These are phyloP conservation scores for Parthenolecanium corni DNA, from an alignment of 2,888 invertebrate genomes.

Conservation along the genomic window DNA sequence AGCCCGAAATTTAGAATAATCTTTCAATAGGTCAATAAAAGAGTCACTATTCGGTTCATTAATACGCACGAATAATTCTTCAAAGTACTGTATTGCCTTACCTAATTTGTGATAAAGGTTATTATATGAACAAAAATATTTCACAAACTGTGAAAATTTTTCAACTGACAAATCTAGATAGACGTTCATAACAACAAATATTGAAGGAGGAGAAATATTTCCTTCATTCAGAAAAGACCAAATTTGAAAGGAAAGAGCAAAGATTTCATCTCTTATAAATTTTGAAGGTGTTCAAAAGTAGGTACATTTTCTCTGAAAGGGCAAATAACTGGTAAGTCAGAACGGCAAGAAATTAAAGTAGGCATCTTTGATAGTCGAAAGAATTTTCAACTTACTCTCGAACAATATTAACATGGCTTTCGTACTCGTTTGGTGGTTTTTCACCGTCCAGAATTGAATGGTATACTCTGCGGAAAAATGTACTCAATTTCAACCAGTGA, in stretches of 20 bases:
- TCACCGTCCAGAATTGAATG: slow-evolving; percentile 11
- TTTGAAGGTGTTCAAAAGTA: not conserved
- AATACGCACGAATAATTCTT: too few relatives aligned
- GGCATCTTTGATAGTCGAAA: not conserved
- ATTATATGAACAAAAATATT: too few relatives aligned
- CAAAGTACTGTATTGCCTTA: too few relatives aligned
- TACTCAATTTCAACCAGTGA: slow-evolving; percentile 19
- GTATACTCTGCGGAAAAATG: slow-evolving; percentile 9
- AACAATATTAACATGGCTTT: slow-evolving; percentile 18
- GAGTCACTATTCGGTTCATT: too few relatives aligned
- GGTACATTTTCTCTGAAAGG: not conserved
- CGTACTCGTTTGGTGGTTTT: slow-evolving; percentile 19
- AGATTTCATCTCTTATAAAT: too few relatives aligned
- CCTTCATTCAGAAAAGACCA: not conserved
- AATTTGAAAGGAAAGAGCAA: not conserved
- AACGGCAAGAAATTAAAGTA: not conserved
- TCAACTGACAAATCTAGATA: too few relatives aligned
- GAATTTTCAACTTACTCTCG: slow-evolving; percentile 3
- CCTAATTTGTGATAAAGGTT: too few relatives aligned
- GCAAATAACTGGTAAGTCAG: not conserved
- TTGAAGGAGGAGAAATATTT: too few relatives aligned
- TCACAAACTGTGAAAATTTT: too few relatives aligned
- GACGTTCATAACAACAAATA: too few relatives aligned
- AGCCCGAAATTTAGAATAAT: too few relatives aligned
- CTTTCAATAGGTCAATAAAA: too few relatives aligned